Conservation (phyloP, 2,113 vertebrate species). For the Hyaena hyaena region DNA sequence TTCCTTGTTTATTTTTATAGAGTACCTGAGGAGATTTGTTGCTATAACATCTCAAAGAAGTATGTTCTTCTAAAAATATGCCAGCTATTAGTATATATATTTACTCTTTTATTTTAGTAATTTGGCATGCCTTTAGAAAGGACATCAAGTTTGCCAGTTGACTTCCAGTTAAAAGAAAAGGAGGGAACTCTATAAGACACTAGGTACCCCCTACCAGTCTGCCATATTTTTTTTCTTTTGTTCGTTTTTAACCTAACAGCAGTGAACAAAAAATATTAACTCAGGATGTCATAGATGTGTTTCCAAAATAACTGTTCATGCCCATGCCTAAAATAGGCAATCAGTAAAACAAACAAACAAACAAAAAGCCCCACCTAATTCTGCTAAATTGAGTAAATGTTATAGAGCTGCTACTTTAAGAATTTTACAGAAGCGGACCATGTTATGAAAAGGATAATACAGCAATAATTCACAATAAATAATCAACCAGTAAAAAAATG, state of each 20-base stretch:
- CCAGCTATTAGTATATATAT: neutral
- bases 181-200: neutral
- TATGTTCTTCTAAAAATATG: neutral
- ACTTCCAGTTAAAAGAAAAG: neutral
- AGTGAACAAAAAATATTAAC: neutral
- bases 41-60: neutral
- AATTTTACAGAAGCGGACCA: neutral
- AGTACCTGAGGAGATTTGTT: neutral
- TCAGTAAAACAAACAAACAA: neutral
- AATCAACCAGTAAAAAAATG: neutral
- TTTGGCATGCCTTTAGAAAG: neutral
- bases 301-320: neutral
- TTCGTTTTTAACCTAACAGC: neutral
- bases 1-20: neutral
- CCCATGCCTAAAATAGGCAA: neutral
- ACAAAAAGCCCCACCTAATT: neutral
- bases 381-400: neutral
- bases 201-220: neutral
- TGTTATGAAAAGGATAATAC: neutral
- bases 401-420: neutral
- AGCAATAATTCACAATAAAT: slow-evolving; percentile 8
- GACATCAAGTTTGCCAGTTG: neutral
- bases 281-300: neutral
- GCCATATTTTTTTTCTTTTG: neutral
- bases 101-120: neutral